Percentiles rank a stretch among this genome's conserved stretches.
Evolutionary conservation across 2,113 vertebrate species (phyloP).

Genomic region (Gambusia holbrooki): DNA sequence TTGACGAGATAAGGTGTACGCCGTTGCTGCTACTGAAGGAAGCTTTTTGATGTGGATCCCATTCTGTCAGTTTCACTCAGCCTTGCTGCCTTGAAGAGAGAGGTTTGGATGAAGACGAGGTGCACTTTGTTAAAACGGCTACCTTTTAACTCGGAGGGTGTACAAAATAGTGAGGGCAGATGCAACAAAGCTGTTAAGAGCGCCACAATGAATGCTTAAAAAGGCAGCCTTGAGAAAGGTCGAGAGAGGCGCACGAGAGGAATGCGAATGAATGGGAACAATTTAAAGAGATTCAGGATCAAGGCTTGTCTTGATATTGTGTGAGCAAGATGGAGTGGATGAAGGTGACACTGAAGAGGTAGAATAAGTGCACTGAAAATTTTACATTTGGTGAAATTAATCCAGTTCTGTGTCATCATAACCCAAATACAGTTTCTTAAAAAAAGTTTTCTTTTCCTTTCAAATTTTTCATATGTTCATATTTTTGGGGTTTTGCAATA

Average conservation of each 20-base stretch:
- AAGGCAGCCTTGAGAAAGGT: constrained; percentile 64
- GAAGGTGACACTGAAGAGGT: constrained; percentile 33
- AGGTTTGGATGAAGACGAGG: constrained; percentile 21
- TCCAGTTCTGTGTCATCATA: neutral
- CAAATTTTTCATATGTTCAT: neutral
- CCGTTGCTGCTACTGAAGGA: neutral
- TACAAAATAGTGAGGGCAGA: constrained; percentile 26
- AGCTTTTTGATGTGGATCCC: constrained; percentile 38
- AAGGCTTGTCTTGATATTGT: constrained; percentile 44
- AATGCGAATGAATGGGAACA: constrained; percentile 57
- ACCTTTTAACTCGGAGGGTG: constrained; percentile 42
- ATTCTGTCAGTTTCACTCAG: constrained; percentile 41
- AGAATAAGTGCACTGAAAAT: neutral
- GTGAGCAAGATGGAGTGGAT: constrained; percentile 21
- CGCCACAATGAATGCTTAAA: constrained; percentile 49
- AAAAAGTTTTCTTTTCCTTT: neutral
- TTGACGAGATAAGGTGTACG: constrained; percentile 31
- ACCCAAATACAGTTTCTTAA: too few species aligned
- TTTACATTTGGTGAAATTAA: neutral
- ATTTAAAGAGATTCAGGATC: constrained; percentile 59
- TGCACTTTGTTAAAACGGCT: constrained; percentile 51
- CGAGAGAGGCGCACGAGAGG: constrained; percentile 35
- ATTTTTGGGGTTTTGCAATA: neutral
- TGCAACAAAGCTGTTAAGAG: constrained; percentile 45
- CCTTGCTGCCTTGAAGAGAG: constrained; percentile 41